phyloP scores from a whole-genome alignment of 2,797 vertebrate genomes.

The Sebastes trivittatus region DNA sequence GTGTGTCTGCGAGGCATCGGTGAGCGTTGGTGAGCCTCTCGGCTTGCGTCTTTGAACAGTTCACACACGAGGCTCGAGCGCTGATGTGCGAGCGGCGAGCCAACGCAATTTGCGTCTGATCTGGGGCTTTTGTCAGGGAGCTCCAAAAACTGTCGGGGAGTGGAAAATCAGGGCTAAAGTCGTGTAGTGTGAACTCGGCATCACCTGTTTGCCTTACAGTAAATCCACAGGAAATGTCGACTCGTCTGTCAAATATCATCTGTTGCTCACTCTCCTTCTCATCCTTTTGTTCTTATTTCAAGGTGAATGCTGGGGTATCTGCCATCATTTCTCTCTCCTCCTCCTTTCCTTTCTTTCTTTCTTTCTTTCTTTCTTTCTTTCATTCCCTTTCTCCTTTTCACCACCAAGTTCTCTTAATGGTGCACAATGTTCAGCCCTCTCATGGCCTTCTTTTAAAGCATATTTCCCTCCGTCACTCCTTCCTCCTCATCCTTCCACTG shows the following conservation, averaged over 20 bases:
- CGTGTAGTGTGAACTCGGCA: too few species aligned
- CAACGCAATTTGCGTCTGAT: too few species aligned
- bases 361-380: too few species aligned
- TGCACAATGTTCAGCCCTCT: slow-evolving; percentile 10
- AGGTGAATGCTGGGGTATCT: background rate
- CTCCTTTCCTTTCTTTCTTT: background rate
- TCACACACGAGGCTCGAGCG: too few species aligned
- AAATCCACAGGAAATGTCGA: background rate
- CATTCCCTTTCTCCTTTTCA: background rate
- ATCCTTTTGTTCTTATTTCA: background rate
- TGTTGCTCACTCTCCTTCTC: background rate
- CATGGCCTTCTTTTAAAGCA: slow-evolving; percentile 16
- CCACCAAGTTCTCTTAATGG: background rate
- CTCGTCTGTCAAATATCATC: background rate
- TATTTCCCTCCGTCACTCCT: background rate
- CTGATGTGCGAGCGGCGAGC: too few species aligned
- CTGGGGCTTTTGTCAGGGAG: too few species aligned
- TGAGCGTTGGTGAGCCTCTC: too few species aligned
- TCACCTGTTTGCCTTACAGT: background rate
- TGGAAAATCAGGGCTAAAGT: too few species aligned
- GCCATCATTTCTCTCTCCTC: background rate
- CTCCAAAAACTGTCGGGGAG: too few species aligned
- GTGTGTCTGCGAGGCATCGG: too few species aligned
- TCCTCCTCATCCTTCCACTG: slow-evolving; percentile 14
- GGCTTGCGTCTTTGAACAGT: too few species aligned